Base-by-base conservation (phyloP, 1,140 invertebrate genomes). In the Ceratina australensis region DNA sequence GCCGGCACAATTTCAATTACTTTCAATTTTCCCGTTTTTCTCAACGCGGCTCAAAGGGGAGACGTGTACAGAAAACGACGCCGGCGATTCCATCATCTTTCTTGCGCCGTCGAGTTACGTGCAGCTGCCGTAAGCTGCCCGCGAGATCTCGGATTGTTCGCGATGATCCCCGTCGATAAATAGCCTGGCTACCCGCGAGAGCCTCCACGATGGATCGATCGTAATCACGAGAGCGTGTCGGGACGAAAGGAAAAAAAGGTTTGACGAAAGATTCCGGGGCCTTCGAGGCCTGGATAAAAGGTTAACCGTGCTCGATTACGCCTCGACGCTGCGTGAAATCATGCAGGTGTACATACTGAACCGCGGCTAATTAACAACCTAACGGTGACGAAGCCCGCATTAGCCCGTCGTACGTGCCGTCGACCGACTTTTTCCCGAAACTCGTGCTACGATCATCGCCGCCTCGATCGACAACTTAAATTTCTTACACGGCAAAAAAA, bases 261-360 rank as follows among this genome's bases (percentile, higher is more conserved):
- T 54, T 42, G 33, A 85, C 79, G 85, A 84, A 82, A 86, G 84
- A 83, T 88, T 80, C 72, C 72, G 20, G 49, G 52, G 42, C 47
- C 24, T 42, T 54, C 57, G 82, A 79, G 73, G 64, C 33, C 47
- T 60, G 85, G 78, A 83, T 81, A 84, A 88, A 87, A 88, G 87
- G 85, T 89, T 84, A 85, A 80, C 65, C 80, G 85, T 87, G 77
- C 78, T 74, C 85, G 83, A 89, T 89, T 87, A 83, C 82, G 74
- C 63, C 74, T 68, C 72, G 64, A 79, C 73, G 63, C 73, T 81
- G 87, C 87, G 85, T 88, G 88, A 90, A 90, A 89, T 89, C 85
- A 82, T 78, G 74, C 82, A 81, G 75, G 75, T 84, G 77, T 81
- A 71, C 79, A 73, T 61, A 76, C 66, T 61, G 20, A 64, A 67